A percentile compares a stretch with the other conserved stretches of the same genome.
These are phyloP conservation scores for Silurus asotus DNA, from an alignment of 2,113 vertebrate genomes.

Conservation along the genomic window DNA sequence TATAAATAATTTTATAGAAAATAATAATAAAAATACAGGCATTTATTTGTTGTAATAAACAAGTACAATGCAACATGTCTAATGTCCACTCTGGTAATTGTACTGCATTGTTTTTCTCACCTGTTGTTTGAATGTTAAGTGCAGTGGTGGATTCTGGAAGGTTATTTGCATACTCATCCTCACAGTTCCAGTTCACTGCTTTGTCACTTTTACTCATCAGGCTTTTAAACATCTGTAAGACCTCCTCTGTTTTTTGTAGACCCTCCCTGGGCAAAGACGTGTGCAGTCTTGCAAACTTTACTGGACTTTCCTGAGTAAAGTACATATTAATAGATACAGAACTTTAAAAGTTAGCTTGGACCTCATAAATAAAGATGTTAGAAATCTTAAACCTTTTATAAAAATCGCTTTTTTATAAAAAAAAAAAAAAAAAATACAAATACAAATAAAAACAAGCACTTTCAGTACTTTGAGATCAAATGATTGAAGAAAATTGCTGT, in stretches of 20 bases:
- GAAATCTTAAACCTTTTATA: no score
- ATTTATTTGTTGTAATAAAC: not conserved
- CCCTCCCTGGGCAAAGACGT: slow-evolving; percentile 49
- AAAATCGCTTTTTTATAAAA: no score
- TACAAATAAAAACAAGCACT: no score
- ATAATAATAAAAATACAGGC: no score
- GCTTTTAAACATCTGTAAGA: slow-evolving; percentile 58
- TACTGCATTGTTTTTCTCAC: slow-evolving; percentile 36
- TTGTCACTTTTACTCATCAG: slow-evolving; percentile 51
- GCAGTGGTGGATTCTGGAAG: slow-evolving; percentile 44
- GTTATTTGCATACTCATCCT: slow-evolving; percentile 57
- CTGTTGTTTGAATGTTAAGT: slow-evolving; percentile 34
- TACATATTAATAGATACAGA: not conserved
- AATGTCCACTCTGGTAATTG: not conserved
- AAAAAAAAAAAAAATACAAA: no score
- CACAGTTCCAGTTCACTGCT: slow-evolving; percentile 60
- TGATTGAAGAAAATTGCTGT: no score
- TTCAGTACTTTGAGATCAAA: no score
- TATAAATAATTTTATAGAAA: not conserved
- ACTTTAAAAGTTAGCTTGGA: not conserved
- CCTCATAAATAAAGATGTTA: not conserved
- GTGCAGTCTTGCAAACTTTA: slow-evolving; percentile 51
- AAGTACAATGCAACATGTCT: not conserved
- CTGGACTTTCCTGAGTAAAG: slow-evolving; percentile 55
- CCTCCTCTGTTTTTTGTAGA: slow-evolving; percentile 51